Conservation (phyloP, 2,797 vertebrate species). For the Chrosomus eos region DNA sequence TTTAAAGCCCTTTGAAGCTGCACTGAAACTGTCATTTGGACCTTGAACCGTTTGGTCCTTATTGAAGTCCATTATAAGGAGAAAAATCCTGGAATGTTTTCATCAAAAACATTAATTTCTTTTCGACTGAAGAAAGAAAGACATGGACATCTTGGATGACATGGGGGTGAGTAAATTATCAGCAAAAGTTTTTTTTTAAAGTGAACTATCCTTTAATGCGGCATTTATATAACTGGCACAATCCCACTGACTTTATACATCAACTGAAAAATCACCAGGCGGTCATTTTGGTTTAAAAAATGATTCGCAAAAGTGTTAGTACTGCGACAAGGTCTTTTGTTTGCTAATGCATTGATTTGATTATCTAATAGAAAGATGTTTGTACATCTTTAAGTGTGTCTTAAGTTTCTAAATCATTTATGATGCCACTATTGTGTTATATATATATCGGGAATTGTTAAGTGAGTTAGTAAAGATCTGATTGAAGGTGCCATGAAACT, state of each 20-base stretch:
- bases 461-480: slow-evolving; percentile 6
- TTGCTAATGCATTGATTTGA: neutral
- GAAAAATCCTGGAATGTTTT: too few species aligned
- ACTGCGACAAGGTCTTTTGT: neutral
- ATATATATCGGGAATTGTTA: neutral
- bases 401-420: neutral
- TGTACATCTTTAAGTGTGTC: neutral
- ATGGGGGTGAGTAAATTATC: too few species aligned
- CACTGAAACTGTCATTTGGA: too few species aligned
- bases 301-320: neutral
- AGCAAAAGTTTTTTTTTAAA: too few species aligned
- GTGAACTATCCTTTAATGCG: too few species aligned
- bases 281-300: neutral
- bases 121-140: too few species aligned
- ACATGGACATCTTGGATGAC: too few species aligned
- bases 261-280: neutral
- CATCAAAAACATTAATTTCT: too few species aligned
- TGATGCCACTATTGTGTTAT: neutral
- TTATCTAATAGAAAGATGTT: neutral
- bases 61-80: too few species aligned
- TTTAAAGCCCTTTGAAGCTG: too few species aligned
- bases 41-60: too few species aligned
- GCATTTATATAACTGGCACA: neutral
- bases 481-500: slow-evolving; percentile 15
- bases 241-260: neutral